Evolutionary conservation across 2,113 vertebrate genomes (phyloP).

Genomic region (Lathamus discolor): DNA sequence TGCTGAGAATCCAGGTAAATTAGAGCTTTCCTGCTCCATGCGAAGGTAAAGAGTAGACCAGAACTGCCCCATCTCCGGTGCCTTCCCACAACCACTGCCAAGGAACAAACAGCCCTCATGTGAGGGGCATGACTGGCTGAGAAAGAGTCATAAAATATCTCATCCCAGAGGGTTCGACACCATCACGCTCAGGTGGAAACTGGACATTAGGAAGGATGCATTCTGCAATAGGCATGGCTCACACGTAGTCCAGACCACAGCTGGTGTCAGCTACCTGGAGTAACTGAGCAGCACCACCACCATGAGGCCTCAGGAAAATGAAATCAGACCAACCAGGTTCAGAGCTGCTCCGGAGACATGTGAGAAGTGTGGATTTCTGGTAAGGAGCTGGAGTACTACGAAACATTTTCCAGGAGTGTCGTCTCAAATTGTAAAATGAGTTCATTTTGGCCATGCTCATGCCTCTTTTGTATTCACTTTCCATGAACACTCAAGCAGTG

Average conservation of each 20-base stretch:
- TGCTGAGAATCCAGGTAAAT: not conserved
- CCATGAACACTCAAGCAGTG: not conserved
- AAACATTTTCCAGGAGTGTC: not conserved
- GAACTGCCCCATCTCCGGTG: not conserved
- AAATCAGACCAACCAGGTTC: not conserved
- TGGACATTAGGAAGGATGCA: not conserved
- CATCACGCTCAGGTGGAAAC: accelerated
- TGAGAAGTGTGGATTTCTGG: not conserved
- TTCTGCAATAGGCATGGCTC: not conserved
- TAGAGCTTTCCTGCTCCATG: not conserved
- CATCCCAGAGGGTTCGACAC: not conserved
- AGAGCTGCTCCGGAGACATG: not conserved
- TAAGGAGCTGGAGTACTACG: not conserved
- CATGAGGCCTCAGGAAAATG: not conserved
- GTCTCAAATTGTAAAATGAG: not conserved
- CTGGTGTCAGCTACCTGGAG: not conserved
- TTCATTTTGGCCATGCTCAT: not conserved
- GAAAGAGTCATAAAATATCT: not conserved
- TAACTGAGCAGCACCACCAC: not conserved
- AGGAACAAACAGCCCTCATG: not conserved
- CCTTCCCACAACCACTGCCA: not conserved
- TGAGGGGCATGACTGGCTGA: not conserved
- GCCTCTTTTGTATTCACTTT: not conserved
- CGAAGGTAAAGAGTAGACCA: not conserved
- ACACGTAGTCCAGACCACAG: not conserved